Percentiles rank a stretch among this genome's conserved stretches.
Evolutionary conservation across 2,113 vertebrate genomes (phyloP).

Genomic region (Xenus cinereus): DNA sequence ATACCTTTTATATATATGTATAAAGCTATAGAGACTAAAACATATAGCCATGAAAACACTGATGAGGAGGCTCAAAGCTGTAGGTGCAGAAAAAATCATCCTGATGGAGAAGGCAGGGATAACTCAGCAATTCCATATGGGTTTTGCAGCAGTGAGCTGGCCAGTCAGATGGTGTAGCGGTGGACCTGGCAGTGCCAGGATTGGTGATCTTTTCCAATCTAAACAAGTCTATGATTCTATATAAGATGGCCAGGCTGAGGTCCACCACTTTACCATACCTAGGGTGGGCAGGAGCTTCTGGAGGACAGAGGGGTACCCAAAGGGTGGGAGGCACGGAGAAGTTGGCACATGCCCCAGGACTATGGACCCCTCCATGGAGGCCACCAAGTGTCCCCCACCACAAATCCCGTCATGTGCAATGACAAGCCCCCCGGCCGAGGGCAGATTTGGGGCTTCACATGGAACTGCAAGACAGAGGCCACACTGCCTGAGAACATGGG

Average conservation of each 20-base stretch:
- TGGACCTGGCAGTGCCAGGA: too few species aligned
- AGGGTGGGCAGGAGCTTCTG: background rate
- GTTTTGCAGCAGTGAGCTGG: too few species aligned
- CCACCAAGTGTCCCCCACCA: background rate
- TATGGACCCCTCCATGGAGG: background rate
- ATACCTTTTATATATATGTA: background rate
- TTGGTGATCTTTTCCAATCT: too few species aligned
- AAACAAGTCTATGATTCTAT: too few species aligned
- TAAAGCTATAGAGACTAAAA: background rate
- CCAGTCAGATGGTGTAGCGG: too few species aligned
- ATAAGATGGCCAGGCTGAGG: background rate
- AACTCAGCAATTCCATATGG: too few species aligned
- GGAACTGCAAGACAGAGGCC: background rate
- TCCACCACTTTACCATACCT: background rate
- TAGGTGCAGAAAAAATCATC: too few species aligned
- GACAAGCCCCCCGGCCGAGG: accelerated
- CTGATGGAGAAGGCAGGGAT: too few species aligned
- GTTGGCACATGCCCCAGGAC: background rate
- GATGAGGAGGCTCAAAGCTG: too few species aligned
- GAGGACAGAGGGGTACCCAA: background rate
- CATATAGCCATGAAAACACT: too few species aligned
- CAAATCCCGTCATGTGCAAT: background rate
- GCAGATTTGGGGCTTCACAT: background rate
- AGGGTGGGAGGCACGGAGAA: too few species aligned
- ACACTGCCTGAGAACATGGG: accelerated